Conservation (phyloP, 1,140 invertebrate species). For the Sinonovacula constricta region DNA sequence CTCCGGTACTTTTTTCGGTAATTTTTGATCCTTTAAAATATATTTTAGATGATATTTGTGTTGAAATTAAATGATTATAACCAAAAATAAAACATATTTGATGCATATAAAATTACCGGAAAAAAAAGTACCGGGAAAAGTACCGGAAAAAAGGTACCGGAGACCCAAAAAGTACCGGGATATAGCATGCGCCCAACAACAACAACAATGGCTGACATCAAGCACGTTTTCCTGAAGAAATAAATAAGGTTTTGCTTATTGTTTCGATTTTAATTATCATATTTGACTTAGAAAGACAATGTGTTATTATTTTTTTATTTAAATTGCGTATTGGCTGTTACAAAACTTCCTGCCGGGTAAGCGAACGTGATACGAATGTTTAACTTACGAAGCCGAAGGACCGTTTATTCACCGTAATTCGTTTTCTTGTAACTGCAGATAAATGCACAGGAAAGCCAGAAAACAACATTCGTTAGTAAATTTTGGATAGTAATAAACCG, state of each 20-base stretch:
- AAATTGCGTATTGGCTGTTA: constrained; percentile 12
- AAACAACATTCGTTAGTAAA: constrained; percentile 14
- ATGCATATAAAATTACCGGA: too few relatives aligned
- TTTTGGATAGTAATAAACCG: constrained; percentile 10
- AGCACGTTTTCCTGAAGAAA: constrained; percentile 18
- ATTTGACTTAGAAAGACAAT: constrained; percentile 15
- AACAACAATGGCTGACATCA: constrained; percentile 4
- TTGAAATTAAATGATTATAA: too few relatives aligned
- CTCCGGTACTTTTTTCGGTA: too few relatives aligned
- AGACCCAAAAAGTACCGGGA: too few relatives aligned
- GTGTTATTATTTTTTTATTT: constrained; percentile 20
- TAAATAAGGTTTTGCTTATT: constrained; percentile 17
- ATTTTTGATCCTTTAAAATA: too few relatives aligned
- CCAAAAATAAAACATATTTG: too few relatives aligned
- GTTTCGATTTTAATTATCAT: constrained; percentile 12
- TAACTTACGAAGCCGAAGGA: constrained; percentile 3
- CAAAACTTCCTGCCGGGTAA: constrained; percentile 9
- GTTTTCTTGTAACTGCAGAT: constrained; percentile 14
- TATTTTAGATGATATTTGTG: too few relatives aligned
- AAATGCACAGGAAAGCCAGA: constrained; percentile 11
- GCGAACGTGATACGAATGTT: constrained; percentile 15
- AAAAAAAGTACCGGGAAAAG: too few relatives aligned
- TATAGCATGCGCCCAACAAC: too few relatives aligned
- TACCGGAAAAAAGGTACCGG: too few relatives aligned
- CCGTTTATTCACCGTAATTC: too few relatives aligned